Percentiles rank a stretch among this genome's conserved stretches.
These are phyloP conservation scores for Peromyscus eremicus DNA, from an alignment of 2,797 vertebrate species.

Conservation along the genomic window DNA sequence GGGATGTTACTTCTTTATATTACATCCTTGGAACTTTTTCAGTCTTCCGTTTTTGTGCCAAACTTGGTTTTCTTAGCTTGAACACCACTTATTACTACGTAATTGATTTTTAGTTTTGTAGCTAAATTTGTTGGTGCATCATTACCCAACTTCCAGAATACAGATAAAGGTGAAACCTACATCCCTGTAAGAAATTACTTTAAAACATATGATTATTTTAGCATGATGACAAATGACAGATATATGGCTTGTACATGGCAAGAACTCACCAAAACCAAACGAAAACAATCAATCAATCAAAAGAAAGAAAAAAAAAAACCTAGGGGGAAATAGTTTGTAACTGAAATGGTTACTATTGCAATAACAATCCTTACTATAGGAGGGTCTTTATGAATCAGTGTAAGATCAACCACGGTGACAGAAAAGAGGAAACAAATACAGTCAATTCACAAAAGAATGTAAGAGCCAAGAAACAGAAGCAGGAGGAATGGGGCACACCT, in stretches of 20 bases:
- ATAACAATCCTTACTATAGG: background rate
- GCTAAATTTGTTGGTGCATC: slow-evolving; percentile 33
- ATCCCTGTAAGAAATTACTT: slow-evolving; percentile 20
- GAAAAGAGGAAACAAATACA: background rate
- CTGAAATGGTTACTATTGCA: slow-evolving; percentile 25
- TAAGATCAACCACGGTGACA: background rate
- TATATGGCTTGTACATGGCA: background rate
- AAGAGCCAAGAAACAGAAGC: background rate
- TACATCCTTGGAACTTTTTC: slow-evolving; percentile 10
- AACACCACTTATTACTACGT: background rate
- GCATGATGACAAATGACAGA: background rate
- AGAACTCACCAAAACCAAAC: slow-evolving; percentile 32
- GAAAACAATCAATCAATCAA: background rate
- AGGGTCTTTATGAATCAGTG: background rate
- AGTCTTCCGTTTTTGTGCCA: slow-evolving; percentile 27
- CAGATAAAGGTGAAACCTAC: background rate
- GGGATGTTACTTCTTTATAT: slow-evolving; percentile 16
- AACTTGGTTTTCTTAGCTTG: background rate
- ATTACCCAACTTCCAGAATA: background rate
- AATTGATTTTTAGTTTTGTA: slow-evolving; percentile 37
- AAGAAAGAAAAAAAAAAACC: background rate
- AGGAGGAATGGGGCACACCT: background rate
- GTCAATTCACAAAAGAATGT: background rate
- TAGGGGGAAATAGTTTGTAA: slow-evolving; percentile 4
- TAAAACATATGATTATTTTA: slow-evolving; percentile 33